These are phyloP conservation scores for Frankliniella fusca DNA, from an alignment of 2,888 invertebrate species.

Conservation along the genomic window DNA sequence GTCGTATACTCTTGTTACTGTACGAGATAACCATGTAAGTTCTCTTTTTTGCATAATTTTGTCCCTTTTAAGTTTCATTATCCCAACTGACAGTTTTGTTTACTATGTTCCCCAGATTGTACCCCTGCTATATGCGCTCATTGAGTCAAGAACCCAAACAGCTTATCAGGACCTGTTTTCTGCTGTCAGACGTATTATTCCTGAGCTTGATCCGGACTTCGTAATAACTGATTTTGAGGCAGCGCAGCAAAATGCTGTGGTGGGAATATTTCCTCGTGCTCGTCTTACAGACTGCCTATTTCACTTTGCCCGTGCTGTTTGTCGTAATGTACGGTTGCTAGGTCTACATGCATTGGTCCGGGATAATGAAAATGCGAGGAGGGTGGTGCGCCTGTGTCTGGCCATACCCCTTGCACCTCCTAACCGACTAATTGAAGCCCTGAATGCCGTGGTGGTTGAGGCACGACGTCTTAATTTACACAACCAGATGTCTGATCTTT, in stretches of 20 bases:
- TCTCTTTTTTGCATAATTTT: neutral
- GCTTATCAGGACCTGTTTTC: neutral
- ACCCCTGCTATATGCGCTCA: neutral
- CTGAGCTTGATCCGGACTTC: neutral
- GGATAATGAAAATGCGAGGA: neutral
- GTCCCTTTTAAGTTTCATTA: neutral
- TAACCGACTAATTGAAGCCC: neutral
- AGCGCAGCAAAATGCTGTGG: neutral
- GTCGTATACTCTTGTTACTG: no score
- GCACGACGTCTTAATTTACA: neutral
- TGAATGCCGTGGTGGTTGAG: neutral
- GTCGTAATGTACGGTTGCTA: neutral
- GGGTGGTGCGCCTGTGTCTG: neutral
- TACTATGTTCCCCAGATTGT: neutral
- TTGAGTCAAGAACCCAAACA: neutral
- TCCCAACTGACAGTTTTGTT: neutral
- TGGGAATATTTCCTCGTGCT: neutral
- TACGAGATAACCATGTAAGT: neutral
- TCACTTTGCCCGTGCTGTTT: neutral
- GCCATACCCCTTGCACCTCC: neutral
- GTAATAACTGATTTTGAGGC: neutral
- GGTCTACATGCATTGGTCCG: neutral
- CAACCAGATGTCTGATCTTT: neutral
- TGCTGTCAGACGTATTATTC: neutral
- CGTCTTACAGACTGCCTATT: neutral